phyloP scores from a whole-genome alignment of 2,888 invertebrate genomes.

The Anoplius nigerrimus region DNA sequence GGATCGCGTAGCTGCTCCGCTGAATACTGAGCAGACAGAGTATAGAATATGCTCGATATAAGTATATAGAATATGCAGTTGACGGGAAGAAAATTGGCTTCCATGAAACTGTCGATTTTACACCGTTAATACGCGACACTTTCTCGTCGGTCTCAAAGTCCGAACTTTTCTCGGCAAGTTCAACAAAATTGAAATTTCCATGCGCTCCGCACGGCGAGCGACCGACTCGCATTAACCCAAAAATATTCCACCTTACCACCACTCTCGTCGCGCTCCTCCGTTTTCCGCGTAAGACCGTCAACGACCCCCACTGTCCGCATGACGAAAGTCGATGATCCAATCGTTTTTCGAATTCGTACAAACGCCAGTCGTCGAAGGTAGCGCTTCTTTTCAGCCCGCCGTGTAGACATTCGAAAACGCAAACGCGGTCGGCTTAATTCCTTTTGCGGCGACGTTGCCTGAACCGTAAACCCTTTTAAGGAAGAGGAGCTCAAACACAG shows the following conservation, averaged over 20 bases:
- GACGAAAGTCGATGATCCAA: no score
- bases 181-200: no score
- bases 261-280: no score
- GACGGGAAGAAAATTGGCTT: constrained; percentile 40
- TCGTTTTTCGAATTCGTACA: no score
- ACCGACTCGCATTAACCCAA: no score
- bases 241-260: no score
- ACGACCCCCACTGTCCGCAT: no score
- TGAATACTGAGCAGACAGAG: constrained; percentile 20
- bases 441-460: constrained; percentile 2
- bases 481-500: constrained; percentile 10
- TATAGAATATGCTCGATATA: constrained; percentile 10
- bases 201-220: no score
- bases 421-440: background rate
- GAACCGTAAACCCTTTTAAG: constrained; percentile 9
- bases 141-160: background rate
- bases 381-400: background rate
- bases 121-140: background rate
- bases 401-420: constrained; percentile 1
- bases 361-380: background rate
- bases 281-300: no score
- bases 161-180: background rate
- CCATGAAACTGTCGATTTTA: constrained; percentile 11
- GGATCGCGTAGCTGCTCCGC: constrained; percentile 8
- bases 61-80: constrained; percentile 21